A percentile compares a stretch with the other conserved stretches of the same genome.
Conservation (phyloP, 2,888 invertebrate species). For the Catonia carolina region DNA sequence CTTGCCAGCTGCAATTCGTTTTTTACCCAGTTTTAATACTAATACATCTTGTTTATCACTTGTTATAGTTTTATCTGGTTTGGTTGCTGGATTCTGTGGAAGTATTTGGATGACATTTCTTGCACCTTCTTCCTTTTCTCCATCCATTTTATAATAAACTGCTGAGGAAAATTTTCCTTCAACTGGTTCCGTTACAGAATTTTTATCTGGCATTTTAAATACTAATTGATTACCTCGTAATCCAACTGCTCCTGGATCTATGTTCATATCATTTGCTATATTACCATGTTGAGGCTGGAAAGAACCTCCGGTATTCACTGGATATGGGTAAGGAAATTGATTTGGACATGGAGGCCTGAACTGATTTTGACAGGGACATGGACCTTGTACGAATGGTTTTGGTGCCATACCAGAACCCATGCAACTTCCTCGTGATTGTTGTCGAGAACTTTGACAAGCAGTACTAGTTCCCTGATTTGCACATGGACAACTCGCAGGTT, state of each 20-base stretch:
- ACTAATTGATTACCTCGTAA: neutral
- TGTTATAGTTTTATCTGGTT: neutral
- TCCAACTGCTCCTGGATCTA: neutral
- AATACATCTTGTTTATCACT: conserved; percentile 22
- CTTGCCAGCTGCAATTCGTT: conserved; percentile 59
- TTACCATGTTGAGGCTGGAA: too few species aligned
- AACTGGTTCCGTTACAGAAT: neutral
- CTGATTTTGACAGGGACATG: too few species aligned
- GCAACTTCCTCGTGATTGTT: too few species aligned
- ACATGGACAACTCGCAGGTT: too few species aligned
- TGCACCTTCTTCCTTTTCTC: neutral
- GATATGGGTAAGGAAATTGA: too few species aligned
- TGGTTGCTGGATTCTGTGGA: neutral
- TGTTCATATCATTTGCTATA: too few species aligned
- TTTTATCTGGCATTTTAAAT: conserved; percentile 3
- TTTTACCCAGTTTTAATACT: conserved; percentile 65
- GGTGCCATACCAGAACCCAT: too few species aligned
- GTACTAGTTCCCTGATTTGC: too few species aligned
- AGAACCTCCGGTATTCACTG: too few species aligned
- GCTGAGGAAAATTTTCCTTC: conserved; percentile 10
- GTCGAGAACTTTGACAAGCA: too few species aligned
- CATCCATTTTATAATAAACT: conserved; percentile 14
- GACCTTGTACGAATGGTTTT: too few species aligned
- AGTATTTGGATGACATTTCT: conserved; percentile 9
- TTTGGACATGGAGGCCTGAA: too few species aligned